phyloP scores from a whole-genome alignment of 2,888 invertebrate species.

The Drosophila neoperkinsi region DNA sequence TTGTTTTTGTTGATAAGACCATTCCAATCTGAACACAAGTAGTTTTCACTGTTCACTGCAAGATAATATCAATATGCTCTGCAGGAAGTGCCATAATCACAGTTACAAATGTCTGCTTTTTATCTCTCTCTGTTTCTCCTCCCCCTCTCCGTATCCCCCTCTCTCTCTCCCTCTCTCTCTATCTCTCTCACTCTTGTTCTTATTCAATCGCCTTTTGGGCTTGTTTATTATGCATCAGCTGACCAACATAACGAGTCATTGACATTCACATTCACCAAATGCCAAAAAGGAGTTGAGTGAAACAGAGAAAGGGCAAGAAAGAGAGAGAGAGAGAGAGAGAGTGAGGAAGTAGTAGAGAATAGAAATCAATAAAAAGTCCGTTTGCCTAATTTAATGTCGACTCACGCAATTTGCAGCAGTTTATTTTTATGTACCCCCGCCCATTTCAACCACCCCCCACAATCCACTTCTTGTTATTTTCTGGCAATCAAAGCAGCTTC shows the following conservation, averaged over 20 bases:
- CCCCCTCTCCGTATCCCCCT: slow-evolving; percentile 4
- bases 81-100: slow-evolving; percentile 67
- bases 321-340: slow-evolving; percentile 7
- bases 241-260: slow-evolving; percentile 70
- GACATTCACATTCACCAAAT: slow-evolving; percentile 64
- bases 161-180: background rate
- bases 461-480: slow-evolving; percentile 9
- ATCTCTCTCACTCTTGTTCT: slow-evolving; percentile 5
- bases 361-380: slow-evolving; percentile 72
- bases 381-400: slow-evolving; percentile 53
- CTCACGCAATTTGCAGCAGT: slow-evolving; percentile 65
- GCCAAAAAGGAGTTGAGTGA: slow-evolving; percentile 41
- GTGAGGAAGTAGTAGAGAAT: slow-evolving; percentile 17
- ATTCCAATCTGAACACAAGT: slow-evolving; percentile 27
- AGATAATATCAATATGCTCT: slow-evolving; percentile 31
- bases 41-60: slow-evolving; percentile 21
- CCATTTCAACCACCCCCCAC: slow-evolving; percentile 2
- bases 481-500: slow-evolving; percentile 55
- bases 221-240: slow-evolving; percentile 76
- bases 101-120: slow-evolving; percentile 41
- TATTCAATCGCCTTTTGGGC: slow-evolving; percentile 1
- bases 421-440: slow-evolving; percentile 44
- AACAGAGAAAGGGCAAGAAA: slow-evolving; percentile 9
- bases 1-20: slow-evolving; percentile 35
- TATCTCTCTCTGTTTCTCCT: slow-evolving; percentile 8